Percentiles rank a stretch among this genome's conserved stretches.
Evolutionary conservation across 2,888 invertebrate species (phyloP).

Genomic region (Brenthis ino): DNA sequence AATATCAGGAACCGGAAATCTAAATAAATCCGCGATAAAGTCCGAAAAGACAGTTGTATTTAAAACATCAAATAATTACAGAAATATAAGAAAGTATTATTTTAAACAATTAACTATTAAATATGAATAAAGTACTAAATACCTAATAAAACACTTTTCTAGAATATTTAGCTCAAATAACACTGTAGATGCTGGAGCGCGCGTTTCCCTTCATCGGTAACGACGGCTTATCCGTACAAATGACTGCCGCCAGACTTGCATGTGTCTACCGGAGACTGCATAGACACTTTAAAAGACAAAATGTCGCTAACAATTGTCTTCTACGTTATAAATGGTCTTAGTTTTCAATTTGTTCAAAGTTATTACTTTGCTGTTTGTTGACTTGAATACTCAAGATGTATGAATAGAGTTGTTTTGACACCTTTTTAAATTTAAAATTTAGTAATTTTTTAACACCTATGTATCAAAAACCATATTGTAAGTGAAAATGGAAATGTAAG

Average conservation of each 20-base stretch:
- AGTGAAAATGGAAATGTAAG: no score
- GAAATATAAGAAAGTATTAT: no score
- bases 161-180: conserved; percentile 2
- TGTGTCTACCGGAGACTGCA: conserved; percentile 29
- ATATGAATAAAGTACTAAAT: no score
- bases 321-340: conserved; percentile 22
- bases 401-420: not conserved
- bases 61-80: no score
- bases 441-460: no score
- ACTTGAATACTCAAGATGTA: not conserved
- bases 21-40: no score
- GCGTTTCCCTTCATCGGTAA: conserved; percentile 32
- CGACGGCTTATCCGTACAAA: conserved; percentile 42
- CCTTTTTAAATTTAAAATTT: not conserved
- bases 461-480: no score
- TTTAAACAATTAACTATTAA: no score
- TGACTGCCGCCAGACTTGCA: conserved; percentile 38
- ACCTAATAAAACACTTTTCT: not conserved
- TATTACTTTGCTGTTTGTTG: conserved; percentile 13
- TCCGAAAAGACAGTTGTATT: no score
- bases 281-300: conserved; percentile 22
- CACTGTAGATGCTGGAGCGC: not conserved
- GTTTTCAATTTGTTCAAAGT: conserved; percentile 18
- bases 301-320: conserved; percentile 17
- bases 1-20: no score